phyloP scores from a whole-genome alignment of 2,797 vertebrate species.

The Argyrosomus regius region DNA sequence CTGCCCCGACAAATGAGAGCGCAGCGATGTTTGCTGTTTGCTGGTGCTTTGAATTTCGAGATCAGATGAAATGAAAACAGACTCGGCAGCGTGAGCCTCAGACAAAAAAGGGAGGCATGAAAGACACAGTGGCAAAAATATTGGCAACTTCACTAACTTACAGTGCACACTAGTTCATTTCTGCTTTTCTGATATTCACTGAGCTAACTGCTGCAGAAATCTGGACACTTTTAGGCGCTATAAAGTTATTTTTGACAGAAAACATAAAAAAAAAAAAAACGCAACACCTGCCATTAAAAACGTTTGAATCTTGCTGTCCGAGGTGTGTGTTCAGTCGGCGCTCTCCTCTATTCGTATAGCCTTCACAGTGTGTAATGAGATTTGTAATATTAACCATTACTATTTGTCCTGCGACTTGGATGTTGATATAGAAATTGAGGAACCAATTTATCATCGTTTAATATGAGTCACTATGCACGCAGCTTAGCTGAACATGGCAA shows the following conservation, averaged over 20 bases:
- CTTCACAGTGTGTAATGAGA: slow-evolving; percentile 94
- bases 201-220: slow-evolving; percentile 21
- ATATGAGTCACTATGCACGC: slow-evolving; percentile 99
- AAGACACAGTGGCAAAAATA: slow-evolving; percentile 19
- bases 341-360: slow-evolving; percentile 88
- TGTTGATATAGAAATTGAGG: slow-evolving; percentile 98
- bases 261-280: background rate
- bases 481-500: slow-evolving; percentile 99
- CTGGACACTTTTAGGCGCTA: background rate
- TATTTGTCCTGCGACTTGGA: slow-evolving; percentile 99
- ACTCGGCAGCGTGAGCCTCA: slow-evolving; percentile 21
- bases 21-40: slow-evolving; percentile 37
- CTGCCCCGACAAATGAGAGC: slow-evolving; percentile 36
- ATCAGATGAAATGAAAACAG: slow-evolving; percentile 55
- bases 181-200: slow-evolving; percentile 13
- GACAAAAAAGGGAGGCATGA: slow-evolving; percentile 18
- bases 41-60: slow-evolving; percentile 49
- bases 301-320: slow-evolving; percentile 66
- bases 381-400: slow-evolving; percentile 99
- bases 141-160: background rate
- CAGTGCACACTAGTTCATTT: slow-evolving; percentile 25
- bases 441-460: slow-evolving; percentile 98
- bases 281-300: slow-evolving; percentile 24
- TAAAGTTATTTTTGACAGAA: slow-evolving; percentile 18
- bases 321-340: slow-evolving; percentile 88